Evolutionary conservation across 2,113 vertebrate species (phyloP), one percentile per base, ranked within the genome.

Genomic region (Oreamnos americanus): DNA sequence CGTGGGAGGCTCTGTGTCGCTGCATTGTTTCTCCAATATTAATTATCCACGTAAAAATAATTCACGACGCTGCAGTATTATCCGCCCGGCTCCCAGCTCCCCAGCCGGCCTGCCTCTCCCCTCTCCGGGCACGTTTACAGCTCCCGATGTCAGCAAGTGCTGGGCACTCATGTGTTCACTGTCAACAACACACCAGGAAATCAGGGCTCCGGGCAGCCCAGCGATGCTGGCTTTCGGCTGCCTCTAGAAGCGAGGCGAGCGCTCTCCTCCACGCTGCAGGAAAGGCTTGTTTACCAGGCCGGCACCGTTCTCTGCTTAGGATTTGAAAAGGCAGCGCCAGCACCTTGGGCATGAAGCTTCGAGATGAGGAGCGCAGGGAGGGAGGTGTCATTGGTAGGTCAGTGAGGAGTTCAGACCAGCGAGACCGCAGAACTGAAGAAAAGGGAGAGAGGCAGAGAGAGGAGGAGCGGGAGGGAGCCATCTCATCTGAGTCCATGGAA

Each of bases 11-110:
- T 97, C 93, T 83, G 86, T 98, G 98, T 98, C 97, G 79, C 97
- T 96, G 64, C 51, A 96, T 97, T 98, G 98, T 98, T 99, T 98
- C 98, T 97, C 98, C 88, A 55, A 98, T 98, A 98, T 99, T 99
- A 98, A 99, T 99, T 98, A 98, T 95, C 98, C 98, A 96, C 92
- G 87, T 97, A 96, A 98, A 98, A 98, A 98, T 97, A 98, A 98
- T 98, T 98, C 95, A 96, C 97, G 87, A 71, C 85, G 43, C 49
- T 49, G 60, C 88, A 97, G 15, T 55, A 17, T 82, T 30, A 92
- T 97, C 95, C 82, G 85, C 45, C 81, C 55, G 2, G 76, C 96
- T 96, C 94, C 36, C 71, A 86, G 96, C 82, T 10, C 95, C 92
- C 93, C 53, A 30, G 93, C 96, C 51, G 55, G 83, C 92, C 95